phyloP scores from a whole-genome alignment of 2,888 invertebrate species.

The Nezara viridula region DNA sequence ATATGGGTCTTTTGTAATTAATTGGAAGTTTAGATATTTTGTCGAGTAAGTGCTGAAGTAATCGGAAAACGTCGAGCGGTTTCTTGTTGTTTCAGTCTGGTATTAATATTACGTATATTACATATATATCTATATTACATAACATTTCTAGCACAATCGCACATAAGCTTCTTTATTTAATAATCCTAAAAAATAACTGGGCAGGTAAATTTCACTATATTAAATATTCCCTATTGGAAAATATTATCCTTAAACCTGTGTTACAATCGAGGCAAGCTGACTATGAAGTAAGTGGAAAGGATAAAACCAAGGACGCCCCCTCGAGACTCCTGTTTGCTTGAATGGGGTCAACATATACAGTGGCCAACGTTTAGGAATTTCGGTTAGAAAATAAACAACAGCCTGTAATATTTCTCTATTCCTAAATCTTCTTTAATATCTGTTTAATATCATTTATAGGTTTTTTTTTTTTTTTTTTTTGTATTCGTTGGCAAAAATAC shows the following conservation, averaged over 20 bases:
- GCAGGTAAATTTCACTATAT: background rate
- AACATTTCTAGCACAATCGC: too few species aligned
- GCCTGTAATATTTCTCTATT: background rate
- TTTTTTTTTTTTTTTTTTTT: background rate
- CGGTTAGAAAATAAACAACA: constrained; percentile 15
- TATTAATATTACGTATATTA: too few species aligned
- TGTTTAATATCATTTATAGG: background rate
- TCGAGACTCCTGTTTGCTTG: constrained; percentile 1
- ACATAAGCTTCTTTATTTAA: too few species aligned
- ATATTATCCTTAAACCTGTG: background rate
- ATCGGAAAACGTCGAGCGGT: too few species aligned
- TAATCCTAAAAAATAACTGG: background rate
- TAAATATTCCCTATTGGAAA: background rate
- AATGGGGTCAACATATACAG: constrained; percentile 28
- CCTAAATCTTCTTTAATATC: background rate
- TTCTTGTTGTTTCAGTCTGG: too few species aligned
- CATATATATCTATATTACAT: too few species aligned
- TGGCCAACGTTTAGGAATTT: constrained; percentile 6
- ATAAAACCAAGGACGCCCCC: constrained; percentile 18
- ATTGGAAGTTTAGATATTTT: too few species aligned
- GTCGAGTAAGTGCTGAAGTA: too few species aligned
- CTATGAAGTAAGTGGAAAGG: constrained; percentile 34
- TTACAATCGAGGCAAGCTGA: background rate
- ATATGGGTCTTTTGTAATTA: too few species aligned
- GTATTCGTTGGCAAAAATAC: background rate